Evolutionary conservation across 2,113 vertebrate species (phyloP).

Genomic region (Prochilodus magdalenae): DNA sequence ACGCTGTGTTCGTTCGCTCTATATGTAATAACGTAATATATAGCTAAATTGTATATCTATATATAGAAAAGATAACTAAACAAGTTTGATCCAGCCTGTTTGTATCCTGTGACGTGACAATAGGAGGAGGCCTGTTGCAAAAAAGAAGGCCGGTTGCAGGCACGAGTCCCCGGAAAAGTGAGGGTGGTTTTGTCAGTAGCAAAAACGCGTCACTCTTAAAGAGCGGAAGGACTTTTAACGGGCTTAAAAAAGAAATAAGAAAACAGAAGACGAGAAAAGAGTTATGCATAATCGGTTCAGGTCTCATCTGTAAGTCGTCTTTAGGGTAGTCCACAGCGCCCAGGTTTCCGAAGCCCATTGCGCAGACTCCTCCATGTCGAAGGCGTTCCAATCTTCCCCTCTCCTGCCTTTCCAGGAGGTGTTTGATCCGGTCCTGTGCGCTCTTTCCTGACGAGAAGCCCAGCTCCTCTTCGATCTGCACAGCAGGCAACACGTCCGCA

Average conservation of each 20-base stretch:
- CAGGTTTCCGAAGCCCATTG: constrained; percentile 94
- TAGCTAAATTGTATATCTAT: constrained; percentile 62
- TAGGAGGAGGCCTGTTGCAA: constrained; percentile 78
- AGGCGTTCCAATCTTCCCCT: constrained; percentile 91
- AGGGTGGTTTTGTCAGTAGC: constrained; percentile 81
- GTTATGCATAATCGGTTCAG: constrained; percentile 34
- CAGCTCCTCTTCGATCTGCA: constrained; percentile 97
- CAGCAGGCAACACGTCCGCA: not conserved
- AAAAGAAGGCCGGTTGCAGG: constrained; percentile 83
- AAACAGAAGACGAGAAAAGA: constrained; percentile 57
- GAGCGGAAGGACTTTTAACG: constrained; percentile 45
- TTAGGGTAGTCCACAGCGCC: constrained; percentile 94
- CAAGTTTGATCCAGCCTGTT: constrained; percentile 86
- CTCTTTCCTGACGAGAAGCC: constrained; percentile 97
- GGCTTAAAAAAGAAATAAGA: constrained; percentile 36
- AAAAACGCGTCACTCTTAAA: constrained; percentile 62
- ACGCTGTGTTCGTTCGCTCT: constrained; percentile 77
- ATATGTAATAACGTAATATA: constrained; percentile 57
- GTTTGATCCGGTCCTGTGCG: constrained; percentile 96
- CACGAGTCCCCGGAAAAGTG: constrained; percentile 82
- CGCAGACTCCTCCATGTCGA: constrained; percentile 96
- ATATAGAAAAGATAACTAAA: constrained; percentile 80
- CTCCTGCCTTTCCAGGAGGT: constrained; percentile 94
- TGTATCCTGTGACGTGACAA: constrained; percentile 70
- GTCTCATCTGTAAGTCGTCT: constrained; percentile 99